Conservation (phyloP, 1,140 invertebrate species). For the Planococcus citri region DNA sequence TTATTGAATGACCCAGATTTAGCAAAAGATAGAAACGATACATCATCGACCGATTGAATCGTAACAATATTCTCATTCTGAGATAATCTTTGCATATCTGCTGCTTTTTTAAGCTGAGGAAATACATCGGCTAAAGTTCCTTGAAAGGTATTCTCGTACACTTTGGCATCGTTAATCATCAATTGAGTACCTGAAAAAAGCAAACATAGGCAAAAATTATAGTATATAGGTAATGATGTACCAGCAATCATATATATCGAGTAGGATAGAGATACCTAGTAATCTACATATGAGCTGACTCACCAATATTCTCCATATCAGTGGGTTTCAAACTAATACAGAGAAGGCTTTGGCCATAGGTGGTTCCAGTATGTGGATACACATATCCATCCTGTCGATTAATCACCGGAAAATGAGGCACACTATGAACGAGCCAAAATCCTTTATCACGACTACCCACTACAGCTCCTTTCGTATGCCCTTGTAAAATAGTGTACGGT, state of each 20-base stretch:
- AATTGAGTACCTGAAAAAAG: not conserved
- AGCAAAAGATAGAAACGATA: not conserved
- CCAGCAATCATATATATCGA: too few species aligned
- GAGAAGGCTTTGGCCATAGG: constrained; percentile 74
- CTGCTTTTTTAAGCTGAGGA: not conserved
- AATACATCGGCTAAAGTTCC: not conserved
- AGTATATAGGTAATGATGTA: too few species aligned
- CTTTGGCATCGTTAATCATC: not conserved
- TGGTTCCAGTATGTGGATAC: constrained; percentile 57
- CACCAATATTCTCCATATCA: constrained; percentile 55
- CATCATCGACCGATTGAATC: not conserved
- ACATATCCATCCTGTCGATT: constrained; percentile 41
- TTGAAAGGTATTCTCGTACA: not conserved
- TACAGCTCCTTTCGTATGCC: constrained; percentile 76
- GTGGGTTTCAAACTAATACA: constrained; percentile 58
- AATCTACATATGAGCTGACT: constrained; percentile 14
- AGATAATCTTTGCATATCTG: not conserved
- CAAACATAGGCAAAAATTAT: not conserved
- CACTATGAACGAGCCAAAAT: constrained; percentile 84
- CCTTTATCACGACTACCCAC: constrained; percentile 55
- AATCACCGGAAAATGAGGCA: constrained; percentile 63
- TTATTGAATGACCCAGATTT: not conserved
- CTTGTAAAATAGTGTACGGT: constrained; percentile 34
- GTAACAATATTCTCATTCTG: not conserved
- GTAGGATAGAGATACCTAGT: too few species aligned